A percentile compares a stretch with the other conserved stretches of the same genome.
These are phyloP conservation scores for Sus cebifrons DNA, from an alignment of 2,797 vertebrate genomes.

Conservation along the genomic window DNA sequence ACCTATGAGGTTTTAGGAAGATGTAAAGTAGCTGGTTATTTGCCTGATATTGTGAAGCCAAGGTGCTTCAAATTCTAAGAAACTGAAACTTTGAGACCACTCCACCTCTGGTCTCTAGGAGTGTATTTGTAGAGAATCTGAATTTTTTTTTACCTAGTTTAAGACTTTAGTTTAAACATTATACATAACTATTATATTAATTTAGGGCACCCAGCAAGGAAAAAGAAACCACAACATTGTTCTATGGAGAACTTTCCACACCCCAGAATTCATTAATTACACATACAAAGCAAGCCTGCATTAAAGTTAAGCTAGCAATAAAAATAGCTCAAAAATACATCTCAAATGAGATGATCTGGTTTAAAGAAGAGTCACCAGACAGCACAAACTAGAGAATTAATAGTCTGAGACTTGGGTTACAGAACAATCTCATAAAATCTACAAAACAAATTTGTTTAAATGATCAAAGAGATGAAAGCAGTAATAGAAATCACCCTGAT, in stretches of 20 bases:
- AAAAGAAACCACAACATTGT: not conserved
- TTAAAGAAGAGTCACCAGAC: not conserved
- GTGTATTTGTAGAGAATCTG: not conserved
- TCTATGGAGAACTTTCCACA: not conserved
- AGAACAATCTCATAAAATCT: not conserved
- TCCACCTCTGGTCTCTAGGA: not conserved
- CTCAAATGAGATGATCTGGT: not conserved
- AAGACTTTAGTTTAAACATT: not conserved
- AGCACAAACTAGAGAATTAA: not conserved
- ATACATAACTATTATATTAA: not conserved
- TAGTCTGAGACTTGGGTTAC: slow-evolving; percentile 8
- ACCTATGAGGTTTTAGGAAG: not conserved
- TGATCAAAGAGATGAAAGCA: not conserved
- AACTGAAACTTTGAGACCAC: not conserved
- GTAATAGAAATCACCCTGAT: not conserved
- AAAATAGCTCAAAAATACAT: no score
- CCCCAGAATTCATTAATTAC: not conserved
- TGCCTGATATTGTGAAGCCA: not conserved
- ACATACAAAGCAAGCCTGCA: not conserved
- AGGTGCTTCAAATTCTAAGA: not conserved
- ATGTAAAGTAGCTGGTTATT: not conserved
- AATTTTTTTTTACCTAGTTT: not conserved
- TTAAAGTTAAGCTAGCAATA: not conserved
- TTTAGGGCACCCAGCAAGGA: not conserved
- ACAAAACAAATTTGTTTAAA: not conserved